Base-by-base conservation (phyloP, 2,797 vertebrate genomes). In the Liasis olivaceus region DNA sequence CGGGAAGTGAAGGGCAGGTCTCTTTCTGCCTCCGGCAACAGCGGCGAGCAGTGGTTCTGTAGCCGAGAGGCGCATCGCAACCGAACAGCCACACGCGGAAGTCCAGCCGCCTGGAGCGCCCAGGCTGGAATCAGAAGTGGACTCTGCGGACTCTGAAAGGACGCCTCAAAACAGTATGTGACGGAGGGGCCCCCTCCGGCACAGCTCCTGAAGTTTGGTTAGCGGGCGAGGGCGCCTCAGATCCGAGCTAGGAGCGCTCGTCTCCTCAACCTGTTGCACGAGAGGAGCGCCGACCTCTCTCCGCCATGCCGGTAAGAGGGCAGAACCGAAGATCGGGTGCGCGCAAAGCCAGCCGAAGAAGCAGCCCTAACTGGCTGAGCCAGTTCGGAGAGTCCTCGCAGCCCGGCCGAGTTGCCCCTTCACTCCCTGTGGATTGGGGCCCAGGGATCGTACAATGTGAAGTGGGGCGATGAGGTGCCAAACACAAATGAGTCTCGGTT, bases 281-380 rank as follows among this genome's bases (percentile, higher is more conserved):
- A 5, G 3, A 26, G 31, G 26, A 47, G 13, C 58, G 13, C 26
- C 20, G 20, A 89, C 91, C 15, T 3, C 0, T 0, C 66, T 17
- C 28, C 94, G 84, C 94, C 91, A 97, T 97, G 97, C 95, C 95
- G 97, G 97, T 97, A 97, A 94, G 97, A 89, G 17, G 63, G 47
- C 1, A 17, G 6, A 62, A 69, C 15, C 0, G 0, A 63, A 15
- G 4, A 5, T 36, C 22, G 4, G 17, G 17, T 11, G 59, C 1
- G 36, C 60, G 13, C 20, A 12, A 81, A 77, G 12, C 15, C 58
- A 62, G 14, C 5, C 14, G 51, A 24, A 54, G 6, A 13, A 26
- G 15, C 51, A 85, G 24, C 17, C 17, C 3, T 31, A 58, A 22
- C 58, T 60, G 4, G n/a, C 31, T 6, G 14, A 60, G 31, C n/a